Conservation (phyloP, 2,888 invertebrate species). For the Cremastobaeus sp. region DNA sequence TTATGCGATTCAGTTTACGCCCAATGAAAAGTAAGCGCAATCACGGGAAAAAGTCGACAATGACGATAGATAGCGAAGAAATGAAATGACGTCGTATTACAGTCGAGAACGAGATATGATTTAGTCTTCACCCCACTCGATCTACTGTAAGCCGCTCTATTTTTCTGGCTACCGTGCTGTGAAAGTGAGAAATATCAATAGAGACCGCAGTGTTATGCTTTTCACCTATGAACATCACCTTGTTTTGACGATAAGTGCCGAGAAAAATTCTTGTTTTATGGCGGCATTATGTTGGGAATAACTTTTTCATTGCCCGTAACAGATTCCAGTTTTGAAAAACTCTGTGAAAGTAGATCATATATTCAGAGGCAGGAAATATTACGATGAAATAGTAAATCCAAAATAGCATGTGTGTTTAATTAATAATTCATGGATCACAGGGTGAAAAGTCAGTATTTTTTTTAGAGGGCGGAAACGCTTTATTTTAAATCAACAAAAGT, state of each 20-base stretch:
- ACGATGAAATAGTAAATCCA: too few species aligned
- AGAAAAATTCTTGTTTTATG: conserved; percentile 21
- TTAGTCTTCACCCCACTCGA: conserved; percentile 32
- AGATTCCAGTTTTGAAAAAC: not conserved
- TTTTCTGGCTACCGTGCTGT: conserved; percentile 21
- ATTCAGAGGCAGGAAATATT: too few species aligned
- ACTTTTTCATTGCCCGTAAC: conserved; percentile 14
- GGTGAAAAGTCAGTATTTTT: too few species aligned
- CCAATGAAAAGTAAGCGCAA: not conserved
- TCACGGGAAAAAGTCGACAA: not conserved
- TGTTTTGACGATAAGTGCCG: conserved; percentile 28
- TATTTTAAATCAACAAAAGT: too few species aligned
- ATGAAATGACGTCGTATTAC: conserved; percentile 54
- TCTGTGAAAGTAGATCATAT: too few species aligned
- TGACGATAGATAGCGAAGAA: conserved; percentile 29
- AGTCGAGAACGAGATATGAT: conserved; percentile 52
- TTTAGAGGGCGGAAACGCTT: too few species aligned
- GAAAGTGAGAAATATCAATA: conserved; percentile 50
- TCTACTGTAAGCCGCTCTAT: conserved; percentile 23
- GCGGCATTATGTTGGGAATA: conserved; percentile 14
- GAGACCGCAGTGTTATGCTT: conserved; percentile 1
- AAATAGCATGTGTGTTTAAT: too few species aligned
- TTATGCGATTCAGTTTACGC: conserved; percentile 28
- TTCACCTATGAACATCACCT: conserved; percentile 36
- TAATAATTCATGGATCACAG: too few species aligned